Percentiles rank a stretch among this genome's conserved stretches.
These are phyloP conservation scores for Tokudaia muenninki DNA, from an alignment of 2,797 vertebrate species.

Conservation along the genomic window DNA sequence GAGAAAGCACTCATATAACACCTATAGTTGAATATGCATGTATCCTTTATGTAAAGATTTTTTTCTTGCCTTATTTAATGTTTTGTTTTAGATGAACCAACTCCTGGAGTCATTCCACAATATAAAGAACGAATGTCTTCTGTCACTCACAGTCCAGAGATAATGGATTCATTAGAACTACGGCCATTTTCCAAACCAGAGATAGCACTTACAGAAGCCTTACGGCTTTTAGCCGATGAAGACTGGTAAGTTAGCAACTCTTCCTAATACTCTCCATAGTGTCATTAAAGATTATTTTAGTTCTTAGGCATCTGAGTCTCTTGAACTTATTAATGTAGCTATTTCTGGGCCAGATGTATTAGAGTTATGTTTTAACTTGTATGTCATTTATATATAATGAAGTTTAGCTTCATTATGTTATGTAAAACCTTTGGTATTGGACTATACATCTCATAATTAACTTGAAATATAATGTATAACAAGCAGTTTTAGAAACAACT, in stretches of 20 bases:
- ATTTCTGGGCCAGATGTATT: background rate
- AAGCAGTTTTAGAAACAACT: background rate
- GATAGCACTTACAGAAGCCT: constrained; percentile 90
- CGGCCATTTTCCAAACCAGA: constrained; percentile 93
- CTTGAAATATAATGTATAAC: background rate
- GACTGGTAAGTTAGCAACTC: constrained; percentile 91
- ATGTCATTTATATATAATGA: too few relatives aligned
- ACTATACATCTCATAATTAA: constrained; percentile 24
- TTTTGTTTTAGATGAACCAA: constrained; percentile 87
- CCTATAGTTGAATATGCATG: background rate
- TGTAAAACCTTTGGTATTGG: background rate
- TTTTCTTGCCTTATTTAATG: constrained; percentile 22
- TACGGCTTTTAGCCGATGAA: constrained; percentile 91
- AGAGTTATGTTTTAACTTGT: constrained; percentile 39
- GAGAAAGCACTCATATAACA: background rate
- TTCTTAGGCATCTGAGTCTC: constrained; percentile 24
- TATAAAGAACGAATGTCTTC: constrained; percentile 88
- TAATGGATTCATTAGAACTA: constrained; percentile 89
- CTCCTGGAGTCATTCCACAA: constrained; percentile 82
- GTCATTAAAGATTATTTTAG: constrained; percentile 24
- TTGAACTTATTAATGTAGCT: constrained; percentile 13
- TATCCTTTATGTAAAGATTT: constrained; percentile 6
- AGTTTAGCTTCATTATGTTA: constrained; percentile 54
- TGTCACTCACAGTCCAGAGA: constrained; percentile 84
- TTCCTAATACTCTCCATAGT: background rate